Base-by-base conservation (phyloP, 1,140 invertebrate species). In the Neodiprion pinetum region DNA sequence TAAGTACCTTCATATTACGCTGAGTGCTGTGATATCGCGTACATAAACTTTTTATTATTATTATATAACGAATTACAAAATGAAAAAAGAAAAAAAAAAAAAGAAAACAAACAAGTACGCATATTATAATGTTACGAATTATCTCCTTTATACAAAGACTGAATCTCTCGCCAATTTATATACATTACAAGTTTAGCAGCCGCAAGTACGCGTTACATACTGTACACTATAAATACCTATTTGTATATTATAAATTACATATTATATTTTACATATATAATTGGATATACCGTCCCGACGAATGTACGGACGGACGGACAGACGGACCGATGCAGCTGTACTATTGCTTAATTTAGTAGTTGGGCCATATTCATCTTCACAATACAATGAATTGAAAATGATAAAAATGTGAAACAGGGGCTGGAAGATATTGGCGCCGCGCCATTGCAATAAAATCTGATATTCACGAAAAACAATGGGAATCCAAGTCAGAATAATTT, bases 11-110 rank as follows among this genome's bases (percentile, higher is more conserved):
- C 72, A 79, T 72, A 80, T 80, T 80, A 83, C 82, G 85, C 84
- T 88, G 85, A 87, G 82, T 80, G 82, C 87, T 88, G 87, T 88
- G 87, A 88, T 88, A 88, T 88, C 84, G 83, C 86, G 86, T 88
- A 85, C 84, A 87, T 40, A 40, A 70, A 70, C 68, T 70, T 28
- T 69, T 28, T 69, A n/a, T 69, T 47, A 12, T 69, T 47, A 28
- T 87, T 78, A 74, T 61, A 14, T 17, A 61, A 61, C 4, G 53
- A 61, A 17, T 61, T 5, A 7, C 11, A 61, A 17, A 61, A 61
- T 14, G 53, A 61, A 79, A 80, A 71, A 61, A 14, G 47, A 75
- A 75, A 68, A 47, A 71, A 61, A 80, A 71, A 61, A 14, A 50
- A 75, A 75, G 69, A 47, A 71, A 70, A 72, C 68, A 72, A 65